A percentile compares a stretch with the other conserved stretches of the same genome.
Evolutionary conservation across 2,888 invertebrate genomes (phyloP).

Genomic region (Calephelis perditalis): DNA sequence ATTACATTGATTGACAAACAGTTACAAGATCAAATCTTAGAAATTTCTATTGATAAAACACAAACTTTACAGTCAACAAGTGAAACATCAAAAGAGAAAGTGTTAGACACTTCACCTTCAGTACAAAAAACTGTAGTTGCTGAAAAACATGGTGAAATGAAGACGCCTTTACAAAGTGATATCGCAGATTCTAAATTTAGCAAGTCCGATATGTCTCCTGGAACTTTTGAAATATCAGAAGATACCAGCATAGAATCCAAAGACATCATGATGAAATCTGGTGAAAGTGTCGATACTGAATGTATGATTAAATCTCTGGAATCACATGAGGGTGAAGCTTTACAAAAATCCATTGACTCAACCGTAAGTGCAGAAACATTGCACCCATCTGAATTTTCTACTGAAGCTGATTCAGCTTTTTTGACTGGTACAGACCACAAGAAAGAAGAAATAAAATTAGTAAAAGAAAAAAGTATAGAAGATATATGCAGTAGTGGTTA

Average conservation of each 20-base stretch:
- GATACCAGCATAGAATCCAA: conserved; percentile 63
- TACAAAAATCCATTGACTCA: conserved; percentile 74
- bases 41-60: conserved; percentile 64
- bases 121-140: background rate
- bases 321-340: conserved; percentile 70
- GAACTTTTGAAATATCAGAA: conserved; percentile 59
- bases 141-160: background rate
- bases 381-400: conserved; percentile 72
- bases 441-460: conserved; percentile 63
- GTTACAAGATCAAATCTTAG: conserved; percentile 68
- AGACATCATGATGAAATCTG: conserved; percentile 73
- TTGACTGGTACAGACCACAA: conserved; percentile 65
- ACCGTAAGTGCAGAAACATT: conserved; percentile 73
- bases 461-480: conserved; percentile 77
- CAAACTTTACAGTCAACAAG: conserved; percentile 46
- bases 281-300: conserved; percentile 72
- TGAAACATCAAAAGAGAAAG: conserved; percentile 12
- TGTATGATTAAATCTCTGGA: conserved; percentile 73
- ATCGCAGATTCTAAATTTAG: conserved; percentile 37
- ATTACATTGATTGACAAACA: conserved; percentile 64
- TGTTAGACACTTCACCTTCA: background rate
- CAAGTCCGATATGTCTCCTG: conserved; percentile 63
- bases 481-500: conserved; percentile 84
- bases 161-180: background rate
- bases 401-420: conserved; percentile 72